These are phyloP conservation scores for Apoderus coryli DNA, from an alignment of 2,888 invertebrate genomes.

Conservation along the genomic window DNA sequence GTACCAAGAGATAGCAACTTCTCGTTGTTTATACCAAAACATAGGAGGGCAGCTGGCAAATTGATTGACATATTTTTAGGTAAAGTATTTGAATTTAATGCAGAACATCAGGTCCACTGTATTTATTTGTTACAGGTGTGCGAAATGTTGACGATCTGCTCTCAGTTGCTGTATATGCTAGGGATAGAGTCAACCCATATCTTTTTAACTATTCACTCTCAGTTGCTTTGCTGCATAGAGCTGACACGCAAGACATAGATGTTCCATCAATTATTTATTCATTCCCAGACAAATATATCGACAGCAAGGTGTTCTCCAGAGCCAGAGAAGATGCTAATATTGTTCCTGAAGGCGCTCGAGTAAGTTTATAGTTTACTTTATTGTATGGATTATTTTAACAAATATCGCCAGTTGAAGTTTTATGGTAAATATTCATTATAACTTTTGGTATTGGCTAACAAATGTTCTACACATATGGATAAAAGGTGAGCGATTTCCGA, in stretches of 20 bases:
- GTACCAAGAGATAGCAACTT: constrained; percentile 50
- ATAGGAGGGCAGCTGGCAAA: constrained; percentile 53
- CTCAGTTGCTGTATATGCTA: constrained; percentile 51
- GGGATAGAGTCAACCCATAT: constrained; percentile 64
- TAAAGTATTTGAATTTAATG: neutral
- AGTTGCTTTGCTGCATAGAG: constrained; percentile 59
- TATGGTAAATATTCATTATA: too few relatives aligned
- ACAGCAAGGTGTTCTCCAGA: constrained; percentile 52
- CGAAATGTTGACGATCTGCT: constrained; percentile 53
- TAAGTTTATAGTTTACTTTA: too few relatives aligned
- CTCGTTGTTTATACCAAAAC: constrained; percentile 58
- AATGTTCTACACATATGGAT: too few relatives aligned
- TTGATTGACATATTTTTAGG: constrained; percentile 53
- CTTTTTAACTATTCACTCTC: constrained; percentile 68
- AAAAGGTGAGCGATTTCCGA: too few relatives aligned
- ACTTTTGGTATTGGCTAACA: too few relatives aligned
- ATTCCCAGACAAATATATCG: constrained; percentile 73
- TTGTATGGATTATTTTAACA: too few relatives aligned
- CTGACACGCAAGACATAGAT: constrained; percentile 52
- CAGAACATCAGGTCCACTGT: too few relatives aligned
- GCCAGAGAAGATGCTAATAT: constrained; percentile 56
- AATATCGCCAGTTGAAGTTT: too few relatives aligned
- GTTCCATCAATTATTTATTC: constrained; percentile 61
- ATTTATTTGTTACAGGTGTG: constrained; percentile 14
- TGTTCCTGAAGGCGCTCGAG: constrained; percentile 45